Conservation (phyloP, 2,113 vertebrate genomes). For the Entomyzon cyanotis region DNA sequence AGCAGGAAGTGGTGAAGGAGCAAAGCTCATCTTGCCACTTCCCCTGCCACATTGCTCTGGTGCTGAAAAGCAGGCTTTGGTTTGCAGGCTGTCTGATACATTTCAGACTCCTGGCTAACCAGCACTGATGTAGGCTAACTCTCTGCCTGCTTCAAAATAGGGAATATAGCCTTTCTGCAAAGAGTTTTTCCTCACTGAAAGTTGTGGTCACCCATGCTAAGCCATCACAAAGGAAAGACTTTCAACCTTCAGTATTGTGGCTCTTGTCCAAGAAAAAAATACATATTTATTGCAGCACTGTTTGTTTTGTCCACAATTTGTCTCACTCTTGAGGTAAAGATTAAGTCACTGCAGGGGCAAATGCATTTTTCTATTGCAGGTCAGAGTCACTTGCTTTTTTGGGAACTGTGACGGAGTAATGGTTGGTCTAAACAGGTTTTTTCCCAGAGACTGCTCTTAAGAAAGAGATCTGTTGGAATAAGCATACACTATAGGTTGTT, state of each 20-base stretch:
- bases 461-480: background rate
- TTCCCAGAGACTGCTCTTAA: background rate
- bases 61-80: background rate
- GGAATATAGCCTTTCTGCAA: background rate
- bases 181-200: background rate
- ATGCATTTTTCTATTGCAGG: background rate
- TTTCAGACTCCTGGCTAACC: background rate
- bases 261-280: background rate
- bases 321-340: background rate
- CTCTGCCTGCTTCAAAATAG: background rate
- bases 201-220: background rate
- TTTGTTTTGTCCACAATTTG: background rate
- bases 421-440: background rate
- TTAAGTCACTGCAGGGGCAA: background rate
- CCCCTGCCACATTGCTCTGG: conserved; percentile 3
- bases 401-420: background rate
- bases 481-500: background rate
- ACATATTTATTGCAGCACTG: background rate
- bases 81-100: background rate
- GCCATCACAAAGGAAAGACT: background rate
- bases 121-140: background rate
- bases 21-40: conserved; percentile 7
- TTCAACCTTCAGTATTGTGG: background rate
- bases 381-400: background rate
- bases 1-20: conserved; percentile 65